phyloP scores from a whole-genome alignment of 1,140 invertebrate species.

The Drosophila burlai region DNA sequence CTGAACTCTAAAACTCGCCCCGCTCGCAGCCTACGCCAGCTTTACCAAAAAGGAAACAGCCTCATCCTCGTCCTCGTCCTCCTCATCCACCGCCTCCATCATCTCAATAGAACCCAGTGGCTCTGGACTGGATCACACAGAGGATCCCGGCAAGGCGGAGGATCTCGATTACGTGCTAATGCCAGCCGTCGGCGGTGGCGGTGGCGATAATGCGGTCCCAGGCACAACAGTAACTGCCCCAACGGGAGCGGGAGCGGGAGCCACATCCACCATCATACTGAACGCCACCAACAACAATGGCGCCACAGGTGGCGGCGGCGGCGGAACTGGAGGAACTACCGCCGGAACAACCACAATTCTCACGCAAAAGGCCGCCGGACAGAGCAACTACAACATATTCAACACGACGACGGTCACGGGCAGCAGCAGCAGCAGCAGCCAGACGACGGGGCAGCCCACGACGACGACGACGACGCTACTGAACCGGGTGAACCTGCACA shows the following conservation, averaged over 20 bases:
- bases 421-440: constrained; percentile 12
- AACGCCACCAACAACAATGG: constrained; percentile 40
- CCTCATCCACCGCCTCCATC: constrained; percentile 66
- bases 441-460: constrained; percentile 17
- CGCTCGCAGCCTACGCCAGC: constrained; percentile 57
- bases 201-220: constrained; percentile 1
- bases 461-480: constrained; percentile 58
- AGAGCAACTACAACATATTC: constrained; percentile 58
- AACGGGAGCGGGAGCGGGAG: not conserved
- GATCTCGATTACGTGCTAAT: constrained; percentile 60
- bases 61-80: constrained; percentile 57
- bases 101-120: constrained; percentile 65
- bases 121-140: constrained; percentile 18
- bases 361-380: constrained; percentile 40
- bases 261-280: constrained; percentile 17
- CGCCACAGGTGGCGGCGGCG: constrained; percentile 33
- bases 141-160: constrained; percentile 38
- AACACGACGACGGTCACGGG: constrained; percentile 37
- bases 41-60: constrained; percentile 73
- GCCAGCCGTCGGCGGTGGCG: constrained; percentile 15
- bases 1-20: too few species aligned
- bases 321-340: constrained; percentile 3
- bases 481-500: constrained; percentile 64
- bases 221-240: not conserved
- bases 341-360: constrained; percentile 39